Base-by-base conservation (phyloP, 2,888 invertebrate species). In the Pheosia tremula region DNA sequence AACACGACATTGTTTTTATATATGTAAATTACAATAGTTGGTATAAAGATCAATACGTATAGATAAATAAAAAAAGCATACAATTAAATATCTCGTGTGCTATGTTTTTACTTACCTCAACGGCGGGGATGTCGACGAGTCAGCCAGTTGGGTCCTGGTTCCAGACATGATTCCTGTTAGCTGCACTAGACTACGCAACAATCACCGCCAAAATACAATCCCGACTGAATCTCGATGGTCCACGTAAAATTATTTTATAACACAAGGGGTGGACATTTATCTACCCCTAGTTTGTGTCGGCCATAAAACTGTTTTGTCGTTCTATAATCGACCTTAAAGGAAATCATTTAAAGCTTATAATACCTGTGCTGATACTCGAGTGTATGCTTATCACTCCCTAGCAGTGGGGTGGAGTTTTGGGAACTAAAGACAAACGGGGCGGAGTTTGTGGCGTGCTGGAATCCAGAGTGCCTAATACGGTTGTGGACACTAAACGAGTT, bases 91-190 rank as follows among this genome's bases (percentile, higher is more conserved):
- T n/a, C 3, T 41, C n/a, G 47, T 4, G n/a, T 47, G n/a, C n/a
- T 9, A n/a, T 47, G n/a, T 37, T 54, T 38, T 11, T 11, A 82
- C 80, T 83, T 89, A 95, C 96, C 94, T 96, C 61, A 96, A 89
- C 36, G 96, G 95, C 4, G 96, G 96, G 5, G 96, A 96, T 0
- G 96, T 96, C 0, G 96, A 91, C 0, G 91, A 96, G 81, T 96
- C 96, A 0, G 96, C 96, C 57, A 96, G 84, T 80, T 96, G 96
- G 66, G 95, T 94, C 68, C 96, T 90, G 37, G 94, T 76, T 39
- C 85, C 85, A 8, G 93, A 88, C 93, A 93, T 93, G 39, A 43
- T 68, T 59, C 43, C 6, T 53, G 38, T 58, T 37, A 38, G 50
- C 13, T 39, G 38, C 55, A 60, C 60, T 64, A 63, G 60, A 59